These are phyloP conservation scores for Catamblyrhynchus diadema DNA, from an alignment of 2,797 vertebrate species.

Conservation along the genomic window DNA sequence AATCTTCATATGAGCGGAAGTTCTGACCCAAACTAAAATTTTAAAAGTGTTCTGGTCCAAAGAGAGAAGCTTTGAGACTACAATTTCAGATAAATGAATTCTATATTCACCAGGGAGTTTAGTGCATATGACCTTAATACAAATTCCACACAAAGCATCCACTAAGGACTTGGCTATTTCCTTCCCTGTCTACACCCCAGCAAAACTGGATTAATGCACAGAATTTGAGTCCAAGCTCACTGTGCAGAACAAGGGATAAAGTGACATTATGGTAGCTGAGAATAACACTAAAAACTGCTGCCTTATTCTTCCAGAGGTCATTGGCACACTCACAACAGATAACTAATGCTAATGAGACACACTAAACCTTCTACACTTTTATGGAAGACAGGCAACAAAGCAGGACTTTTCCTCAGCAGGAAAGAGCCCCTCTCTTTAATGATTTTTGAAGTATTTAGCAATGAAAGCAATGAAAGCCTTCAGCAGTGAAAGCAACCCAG, in stretches of 20 bases:
- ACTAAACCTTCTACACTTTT: background rate
- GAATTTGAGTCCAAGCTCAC: background rate
- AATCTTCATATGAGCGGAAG: background rate
- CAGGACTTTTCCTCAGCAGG: background rate
- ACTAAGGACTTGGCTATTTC: background rate
- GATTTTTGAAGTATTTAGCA: slow-evolving; percentile 23
- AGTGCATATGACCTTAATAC: background rate
- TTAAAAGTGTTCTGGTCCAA: background rate
- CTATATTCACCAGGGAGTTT: background rate
- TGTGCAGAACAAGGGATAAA: background rate
- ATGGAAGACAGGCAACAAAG: background rate
- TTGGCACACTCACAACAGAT: background rate
- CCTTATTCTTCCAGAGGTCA: background rate
- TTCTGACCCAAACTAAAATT: background rate
- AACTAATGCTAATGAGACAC: background rate
- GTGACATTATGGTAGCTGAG: background rate
- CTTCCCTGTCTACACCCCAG: background rate
- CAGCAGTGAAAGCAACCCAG: background rate
- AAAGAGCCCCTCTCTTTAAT: background rate
- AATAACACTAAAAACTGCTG: background rate
- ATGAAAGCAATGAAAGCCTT: background rate
- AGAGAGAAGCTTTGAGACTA: background rate
- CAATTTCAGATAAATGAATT: background rate
- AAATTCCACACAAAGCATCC: background rate
- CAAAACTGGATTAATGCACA: background rate